A percentile compares a stretch with the other conserved stretches of the same genome.
These are phyloP conservation scores for Aricia agestis DNA, from an alignment of 1,140 invertebrate genomes.

Conservation along the genomic window DNA sequence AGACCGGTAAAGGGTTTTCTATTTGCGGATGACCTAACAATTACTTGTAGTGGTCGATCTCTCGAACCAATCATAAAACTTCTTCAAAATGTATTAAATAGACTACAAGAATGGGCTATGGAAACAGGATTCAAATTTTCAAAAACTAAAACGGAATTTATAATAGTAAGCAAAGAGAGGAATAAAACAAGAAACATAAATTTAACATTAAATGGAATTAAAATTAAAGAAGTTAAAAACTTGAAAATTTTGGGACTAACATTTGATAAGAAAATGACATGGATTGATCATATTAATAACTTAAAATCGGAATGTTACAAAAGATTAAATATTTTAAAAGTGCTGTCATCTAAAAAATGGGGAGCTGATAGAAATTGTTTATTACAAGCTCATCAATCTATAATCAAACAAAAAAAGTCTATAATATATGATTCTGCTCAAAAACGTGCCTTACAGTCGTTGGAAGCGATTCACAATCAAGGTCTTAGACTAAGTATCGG, in stretches of 20 bases:
- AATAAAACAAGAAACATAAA: slow-evolving; percentile 18
- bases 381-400: neutral
- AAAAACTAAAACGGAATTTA: slow-evolving; percentile 21
- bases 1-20: slow-evolving; percentile 27
- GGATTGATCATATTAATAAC: slow-evolving; percentile 11
- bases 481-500: slow-evolving; percentile 5
- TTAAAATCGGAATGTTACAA: slow-evolving; percentile 15
- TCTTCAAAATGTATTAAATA: slow-evolving; percentile 19
- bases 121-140: slow-evolving; percentile 22
- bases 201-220: neutral
- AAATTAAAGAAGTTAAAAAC: slow-evolving; percentile 7
- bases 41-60: slow-evolving; percentile 23
- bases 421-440: slow-evolving; percentile 3
- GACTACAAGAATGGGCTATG: slow-evolving; percentile 15
- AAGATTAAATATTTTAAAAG: slow-evolving; percentile 12
- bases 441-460: neutral
- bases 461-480: neutral
- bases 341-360: slow-evolving; percentile 4
- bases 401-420: slow-evolving; percentile 15
- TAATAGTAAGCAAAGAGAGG: slow-evolving; percentile 19
- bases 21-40: slow-evolving; percentile 27
- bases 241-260: slow-evolving; percentile 15
- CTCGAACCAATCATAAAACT: slow-evolving; percentile 22
- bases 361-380: slow-evolving; percentile 7
- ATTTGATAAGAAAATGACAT: slow-evolving; percentile 13